A percentile compares a stretch with the other conserved stretches of the same genome.
Evolutionary conservation across 2,888 invertebrate species (phyloP).

Genomic region (Drosophila affinis): DNA sequence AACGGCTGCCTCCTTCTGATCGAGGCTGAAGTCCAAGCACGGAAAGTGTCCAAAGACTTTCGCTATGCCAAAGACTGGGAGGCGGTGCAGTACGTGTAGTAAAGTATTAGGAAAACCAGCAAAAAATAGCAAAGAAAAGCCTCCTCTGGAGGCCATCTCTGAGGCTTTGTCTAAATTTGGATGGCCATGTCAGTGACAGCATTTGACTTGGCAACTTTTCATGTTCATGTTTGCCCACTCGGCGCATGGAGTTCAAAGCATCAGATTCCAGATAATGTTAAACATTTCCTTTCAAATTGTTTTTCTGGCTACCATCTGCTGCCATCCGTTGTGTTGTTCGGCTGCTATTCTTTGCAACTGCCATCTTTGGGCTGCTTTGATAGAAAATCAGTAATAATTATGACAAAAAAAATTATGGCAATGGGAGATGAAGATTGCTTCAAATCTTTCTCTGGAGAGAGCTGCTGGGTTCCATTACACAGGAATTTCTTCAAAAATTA

Average conservation of each 20-base stretch:
- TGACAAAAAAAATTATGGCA: constrained; percentile 38
- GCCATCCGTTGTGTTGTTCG: neutral
- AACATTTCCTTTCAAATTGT: constrained; percentile 74
- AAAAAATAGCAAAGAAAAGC: constrained; percentile 21
- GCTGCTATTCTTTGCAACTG: constrained; percentile 24
- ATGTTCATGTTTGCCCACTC: constrained; percentile 61
- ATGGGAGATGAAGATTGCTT: constrained; percentile 28
- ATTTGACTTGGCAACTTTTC: constrained; percentile 67
- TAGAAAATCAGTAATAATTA: constrained; percentile 48
- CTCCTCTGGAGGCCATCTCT: constrained; percentile 68
- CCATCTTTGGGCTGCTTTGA: constrained; percentile 29
- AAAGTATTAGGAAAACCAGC: constrained; percentile 25
- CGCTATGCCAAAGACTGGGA: constrained; percentile 53
- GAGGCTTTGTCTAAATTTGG: constrained; percentile 78
- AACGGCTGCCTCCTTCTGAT: constrained; percentile 35
- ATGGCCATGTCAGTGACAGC: constrained; percentile 75
- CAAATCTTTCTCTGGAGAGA: constrained; percentile 16
- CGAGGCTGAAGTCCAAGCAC: constrained; percentile 35
- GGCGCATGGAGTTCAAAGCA: constrained; percentile 72
- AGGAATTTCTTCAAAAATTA: constrained; percentile 1
- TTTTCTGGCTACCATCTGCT: constrained; percentile 39
- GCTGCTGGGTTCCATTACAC: neutral
- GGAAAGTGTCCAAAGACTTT: constrained; percentile 75
- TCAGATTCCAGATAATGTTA: constrained; percentile 71
- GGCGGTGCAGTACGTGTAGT: neutral